Conservation (phyloP, 2,113 vertebrate species). For the Aythya baeri region DNA sequence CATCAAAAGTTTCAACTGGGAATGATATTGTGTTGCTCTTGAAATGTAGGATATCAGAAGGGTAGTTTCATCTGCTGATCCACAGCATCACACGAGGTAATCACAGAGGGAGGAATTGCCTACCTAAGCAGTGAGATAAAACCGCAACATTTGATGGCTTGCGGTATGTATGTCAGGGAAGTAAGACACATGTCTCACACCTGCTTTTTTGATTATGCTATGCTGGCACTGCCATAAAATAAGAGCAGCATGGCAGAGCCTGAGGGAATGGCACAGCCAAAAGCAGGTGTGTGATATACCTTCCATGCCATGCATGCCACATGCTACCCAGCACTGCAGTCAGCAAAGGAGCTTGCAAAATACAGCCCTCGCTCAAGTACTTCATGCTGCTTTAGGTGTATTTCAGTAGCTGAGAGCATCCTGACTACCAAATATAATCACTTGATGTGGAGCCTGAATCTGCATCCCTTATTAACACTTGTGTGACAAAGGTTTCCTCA, state of each 20-base stretch:
- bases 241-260: slow-evolving; percentile 1
- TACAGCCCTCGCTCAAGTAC: rapidly evolving
- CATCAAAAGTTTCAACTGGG: background rate
- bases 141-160: background rate
- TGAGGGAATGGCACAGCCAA: background rate
- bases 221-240: background rate
- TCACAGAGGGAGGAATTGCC: background rate
- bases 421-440: background rate
- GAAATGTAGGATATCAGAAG: background rate
- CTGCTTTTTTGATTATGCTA: background rate
- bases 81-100: background rate
- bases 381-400: background rate
- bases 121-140: background rate
- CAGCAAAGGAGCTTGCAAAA: background rate
- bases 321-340: background rate
- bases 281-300: background rate
- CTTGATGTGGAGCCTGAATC: background rate
- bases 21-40: background rate
- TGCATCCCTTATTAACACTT: background rate
- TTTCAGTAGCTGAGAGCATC: background rate
- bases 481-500: background rate
- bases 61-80: background rate
- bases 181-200: background rate
- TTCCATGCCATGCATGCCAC: background rate
- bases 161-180: background rate